Conservation (phyloP, 2,113 vertebrate species). For the Chloropsis hardwickii region DNA sequence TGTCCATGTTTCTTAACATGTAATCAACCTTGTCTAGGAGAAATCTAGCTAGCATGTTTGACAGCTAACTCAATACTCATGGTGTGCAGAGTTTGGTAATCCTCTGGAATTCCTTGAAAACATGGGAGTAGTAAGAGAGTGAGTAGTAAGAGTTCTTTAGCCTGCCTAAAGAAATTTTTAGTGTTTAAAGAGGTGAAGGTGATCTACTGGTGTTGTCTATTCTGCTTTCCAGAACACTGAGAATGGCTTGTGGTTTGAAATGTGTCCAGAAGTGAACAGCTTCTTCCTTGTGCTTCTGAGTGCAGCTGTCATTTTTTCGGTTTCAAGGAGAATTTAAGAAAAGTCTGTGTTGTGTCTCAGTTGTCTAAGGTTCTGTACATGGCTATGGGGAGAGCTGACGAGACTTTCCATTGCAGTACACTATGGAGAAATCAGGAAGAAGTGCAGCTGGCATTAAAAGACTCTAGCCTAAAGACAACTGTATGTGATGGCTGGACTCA, state of each 20-base stretch:
- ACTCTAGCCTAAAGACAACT: neutral
- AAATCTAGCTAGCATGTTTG: neutral
- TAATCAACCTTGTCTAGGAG: neutral
- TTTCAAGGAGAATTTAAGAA: neutral
- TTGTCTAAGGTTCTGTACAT: neutral
- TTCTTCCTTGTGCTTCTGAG: neutral
- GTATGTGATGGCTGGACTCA: neutral
- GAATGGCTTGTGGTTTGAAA: neutral
- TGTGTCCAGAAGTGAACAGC: neutral
- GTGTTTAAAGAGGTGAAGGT: neutral
- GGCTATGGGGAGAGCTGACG: neutral
- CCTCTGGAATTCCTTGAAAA: neutral
- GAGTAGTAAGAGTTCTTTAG: too few relatives aligned
- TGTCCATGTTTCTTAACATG: neutral
- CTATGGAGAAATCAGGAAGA: neutral
- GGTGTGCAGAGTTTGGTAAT: neutral
- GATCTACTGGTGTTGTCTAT: neutral
- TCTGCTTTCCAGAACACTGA: neutral
- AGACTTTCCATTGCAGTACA: neutral
- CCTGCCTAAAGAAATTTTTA: neutral
- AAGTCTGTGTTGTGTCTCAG: neutral
- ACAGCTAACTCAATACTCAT: neutral
- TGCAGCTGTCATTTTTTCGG: neutral
- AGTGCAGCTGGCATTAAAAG: neutral
- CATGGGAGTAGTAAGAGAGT: neutral